Base-by-base conservation (phyloP, 2,113 vertebrate species). In the Spea multiplicata region DNA sequence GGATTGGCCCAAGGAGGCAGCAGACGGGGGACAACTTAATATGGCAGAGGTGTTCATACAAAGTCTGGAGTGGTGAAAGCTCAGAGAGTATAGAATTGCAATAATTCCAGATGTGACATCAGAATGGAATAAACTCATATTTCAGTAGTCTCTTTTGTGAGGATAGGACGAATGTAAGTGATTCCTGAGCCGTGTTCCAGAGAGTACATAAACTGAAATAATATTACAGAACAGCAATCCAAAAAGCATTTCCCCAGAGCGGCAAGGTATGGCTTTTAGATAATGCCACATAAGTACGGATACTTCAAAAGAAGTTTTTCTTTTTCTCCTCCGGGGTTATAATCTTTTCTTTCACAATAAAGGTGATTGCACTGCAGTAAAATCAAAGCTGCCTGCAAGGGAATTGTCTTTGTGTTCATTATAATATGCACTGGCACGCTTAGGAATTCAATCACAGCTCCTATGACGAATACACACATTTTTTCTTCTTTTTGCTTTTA, bases 261-360 rank as follows among this genome's bases (percentile, higher is more conserved):
- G 30, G n/a, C 9, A 59, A 47, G 52, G 57, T 48, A 66, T 67
- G 69, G 65, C 70, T 66, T 78, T 48, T 64, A 48, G 13, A 49
- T 30, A 62, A 14, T 16, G 47, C 14, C 4, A 69, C 62, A 72
- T 78, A 65, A 65, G 30, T 65, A 78, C 72, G 59, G 45, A 16
- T 66, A 80, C 71, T 68, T 74, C 71, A 74, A 74, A 68, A 68
- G 64, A 74, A 47, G 50, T 30, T 30, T 30, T 30, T 30, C 30
- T 30, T 30, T 49, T 80, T 74, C 64, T 80, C 49, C 65, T 76
- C 62, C 44, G 8, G 46, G 50, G 74, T 80, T 69, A 61, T 69
- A 73, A 74, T 68, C 65, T 74, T 59, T 66, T 55, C 46, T 80
- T 16, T 67, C 48, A 67, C 71, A 80, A 80, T 67, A 46, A 73